A percentile compares a stretch with the other conserved stretches of the same genome.
phyloP scores from a whole-genome alignment of 2,888 invertebrate genomes.

The Smittia aterrima region DNA sequence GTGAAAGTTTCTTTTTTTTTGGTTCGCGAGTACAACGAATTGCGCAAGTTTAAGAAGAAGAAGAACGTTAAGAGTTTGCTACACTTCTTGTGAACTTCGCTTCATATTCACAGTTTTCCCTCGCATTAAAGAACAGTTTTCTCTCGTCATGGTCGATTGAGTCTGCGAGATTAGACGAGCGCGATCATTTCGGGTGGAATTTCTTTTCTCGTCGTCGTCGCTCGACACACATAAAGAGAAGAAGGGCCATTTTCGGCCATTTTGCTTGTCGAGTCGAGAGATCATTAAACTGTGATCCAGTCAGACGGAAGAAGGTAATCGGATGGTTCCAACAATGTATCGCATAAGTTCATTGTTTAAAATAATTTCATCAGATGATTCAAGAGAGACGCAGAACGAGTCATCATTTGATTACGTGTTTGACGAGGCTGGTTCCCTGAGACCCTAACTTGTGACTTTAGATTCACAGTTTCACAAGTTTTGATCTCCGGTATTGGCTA shows the following conservation, averaged over 20 bases:
- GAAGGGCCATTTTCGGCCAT: conserved; percentile 1
- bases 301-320: background rate
- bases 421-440: conserved; percentile 56
- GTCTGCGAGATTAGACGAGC: background rate
- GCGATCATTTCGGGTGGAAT: background rate
- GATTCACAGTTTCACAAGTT: conserved; percentile 55
- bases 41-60: background rate
- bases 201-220: background rate
- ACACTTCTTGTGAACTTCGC: background rate
- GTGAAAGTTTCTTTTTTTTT: background rate
- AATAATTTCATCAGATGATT: background rate
- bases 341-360: background rate
- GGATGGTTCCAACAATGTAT: background rate
- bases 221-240: background rate
- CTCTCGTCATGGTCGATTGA: background rate
- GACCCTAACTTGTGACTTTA: conserved; percentile 57
- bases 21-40: no score
- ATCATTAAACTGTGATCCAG: background rate
- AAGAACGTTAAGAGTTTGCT: no score
- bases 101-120: background rate
- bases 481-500: conserved; percentile 57
- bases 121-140: no score
- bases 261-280: background rate
- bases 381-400: background rate
- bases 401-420: conserved; percentile 46